Evolutionary conservation across 2,113 vertebrate genomes (phyloP), one percentile per base, ranked within the genome.

Genomic region (Alces alces): DNA sequence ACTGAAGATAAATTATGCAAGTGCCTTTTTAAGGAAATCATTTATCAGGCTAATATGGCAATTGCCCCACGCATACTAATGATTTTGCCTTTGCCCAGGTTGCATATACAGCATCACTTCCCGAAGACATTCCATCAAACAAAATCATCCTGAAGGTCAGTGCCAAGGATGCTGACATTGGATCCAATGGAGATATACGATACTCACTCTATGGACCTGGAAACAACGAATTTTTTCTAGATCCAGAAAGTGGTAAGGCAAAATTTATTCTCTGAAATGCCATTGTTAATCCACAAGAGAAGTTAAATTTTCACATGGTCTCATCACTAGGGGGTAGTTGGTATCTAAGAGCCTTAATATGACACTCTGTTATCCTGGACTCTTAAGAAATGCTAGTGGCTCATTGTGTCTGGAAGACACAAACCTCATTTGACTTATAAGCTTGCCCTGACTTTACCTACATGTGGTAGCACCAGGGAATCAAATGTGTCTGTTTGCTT

Each of bases 101-200:
- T 95, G 86, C 99, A 21, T 99, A 99, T 91, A 98, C 98, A 84
- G 99, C 99, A 21, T 98, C 98, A 8, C 98, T 99, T 95, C 98
- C 99, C 4, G 99, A 99, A 99, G 99, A 99, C 93, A 98, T 99
- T 80, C 98, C 99, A 30, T 96, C 99, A 82, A 99, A 99, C 97
- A 99, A 99, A 98, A 98, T 99, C 36, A 98, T 99, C 95, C 98
- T 99, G 95, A 99, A 98, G 95, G 98, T 99, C 91, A 96, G 98
- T 3, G 99, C 99, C 61, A 99, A 98, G 88, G 99, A 99, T 97
- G 99, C 99, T 7, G 99, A 99, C 96, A 98, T 99, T 13, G 99
- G 99, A 19, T 93, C 99, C 97, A 99, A 99, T 83, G 99, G 99
- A 76, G 99, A 99, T 97, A 99, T 99, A 97, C 99, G 98, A 94